Evolutionary conservation across 2,797 vertebrate genomes (phyloP), one percentile per base, ranked within the genome.

Genomic region (Melanotaenia pygmaea): DNA sequence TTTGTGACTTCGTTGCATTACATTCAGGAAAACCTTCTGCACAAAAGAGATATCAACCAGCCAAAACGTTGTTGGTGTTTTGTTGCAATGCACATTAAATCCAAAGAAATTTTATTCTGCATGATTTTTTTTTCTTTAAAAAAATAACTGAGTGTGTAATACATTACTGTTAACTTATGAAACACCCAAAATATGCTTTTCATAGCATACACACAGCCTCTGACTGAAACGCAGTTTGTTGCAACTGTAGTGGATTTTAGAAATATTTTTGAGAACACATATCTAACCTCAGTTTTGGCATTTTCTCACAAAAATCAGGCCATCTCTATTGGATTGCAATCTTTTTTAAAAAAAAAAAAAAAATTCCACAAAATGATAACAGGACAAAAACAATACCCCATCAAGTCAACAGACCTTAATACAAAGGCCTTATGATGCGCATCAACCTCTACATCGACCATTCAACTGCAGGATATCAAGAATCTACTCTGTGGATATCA

Each of bases 1-100:
- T 26, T 72, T 74, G 28, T 64, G 30, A 80, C 16, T 14, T 64
- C 53, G 1, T 53, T 57, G 53, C 13, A 32, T 26, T 57, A 5
- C 47, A 61, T 61, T 62, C 37, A 70, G 57, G 13, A 54, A 24
- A 28, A 64, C 1, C 13, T 4, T 63, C 20, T 61, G 8, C 30
- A 59, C 11, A 30, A 53, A 24, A 64, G 58, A n/a, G 69, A 43
- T 1, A 28, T 20, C 14, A 20, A 20, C 8, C 14, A 9, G 8
- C 20, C n/a, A n/a, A 9, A 58, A 20, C 20, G 18, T 24, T 67
- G 13, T 54, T 56, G 4, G 32, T 26, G 8, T n/a, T 30, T 16
- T 59, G 11, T 59, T 69, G 58, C 22, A 61, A 45, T 26, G 12
- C 4, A 54, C 14, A 56, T 61, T 26, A 61, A 56, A 74, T 61